Evolutionary conservation across 2,888 invertebrate genomes (phyloP).

Genomic region (Acrocyrtus sp.): DNA sequence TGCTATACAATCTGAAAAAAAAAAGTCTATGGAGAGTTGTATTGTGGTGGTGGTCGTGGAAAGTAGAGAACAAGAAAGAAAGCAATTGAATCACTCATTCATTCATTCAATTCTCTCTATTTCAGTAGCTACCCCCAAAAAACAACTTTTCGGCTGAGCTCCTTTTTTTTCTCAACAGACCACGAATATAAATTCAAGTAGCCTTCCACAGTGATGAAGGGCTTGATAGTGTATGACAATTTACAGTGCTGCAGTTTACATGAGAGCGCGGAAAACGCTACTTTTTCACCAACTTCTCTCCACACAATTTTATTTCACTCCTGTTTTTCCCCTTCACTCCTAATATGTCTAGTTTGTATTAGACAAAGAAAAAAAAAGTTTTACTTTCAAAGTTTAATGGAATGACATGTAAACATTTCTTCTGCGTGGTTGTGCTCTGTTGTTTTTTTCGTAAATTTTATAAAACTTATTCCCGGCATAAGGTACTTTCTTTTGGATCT

Average conservation of each 20-base stretch:
- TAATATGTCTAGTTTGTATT: no score
- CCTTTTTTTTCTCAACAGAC: neutral
- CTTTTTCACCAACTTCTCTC: neutral
- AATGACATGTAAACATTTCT: conserved; percentile 19
- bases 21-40: neutral
- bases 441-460: conserved; percentile 25
- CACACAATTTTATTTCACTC: no score
- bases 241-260: neutral
- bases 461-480: no score
- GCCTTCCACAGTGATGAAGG: neutral
- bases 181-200: neutral
- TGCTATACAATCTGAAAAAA: neutral
- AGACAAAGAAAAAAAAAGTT: no score
- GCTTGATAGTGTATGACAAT: neutral
- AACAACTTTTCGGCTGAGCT: neutral
- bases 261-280: no score
- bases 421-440: conserved; percentile 10
- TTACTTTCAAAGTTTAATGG: conserved; percentile 12
- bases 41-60: neutral
- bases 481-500: no score
- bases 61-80: conserved; percentile 2
- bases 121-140: conserved; percentile 5
- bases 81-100: conserved; percentile 42
- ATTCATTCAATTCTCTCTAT: conserved; percentile 38
- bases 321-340: no score